phyloP scores from a whole-genome alignment of 2,888 invertebrate species.

The Endotricha flammealis region DNA sequence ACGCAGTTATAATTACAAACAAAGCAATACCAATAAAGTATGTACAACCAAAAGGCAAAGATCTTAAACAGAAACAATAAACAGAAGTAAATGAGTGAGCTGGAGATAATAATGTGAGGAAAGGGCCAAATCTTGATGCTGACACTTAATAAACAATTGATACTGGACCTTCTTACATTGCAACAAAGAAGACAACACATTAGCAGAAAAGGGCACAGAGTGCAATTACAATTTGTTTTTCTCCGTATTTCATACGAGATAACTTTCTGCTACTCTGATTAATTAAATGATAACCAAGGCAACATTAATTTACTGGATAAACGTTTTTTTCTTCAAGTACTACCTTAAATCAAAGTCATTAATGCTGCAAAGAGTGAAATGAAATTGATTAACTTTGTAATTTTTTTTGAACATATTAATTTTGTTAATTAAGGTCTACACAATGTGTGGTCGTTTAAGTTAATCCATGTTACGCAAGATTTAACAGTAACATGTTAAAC shows the following conservation, averaged over 20 bases:
- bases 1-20: too few relatives aligned
- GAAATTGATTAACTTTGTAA: slow-evolving; percentile 17
- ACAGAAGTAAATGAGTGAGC: slow-evolving; percentile 39
- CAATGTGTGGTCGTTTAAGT: slow-evolving; percentile 1
- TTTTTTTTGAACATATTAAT: slow-evolving; percentile 7
- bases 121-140: slow-evolving; percentile 44
- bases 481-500: not conserved
- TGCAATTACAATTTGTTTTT: slow-evolving; percentile 50
- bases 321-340: slow-evolving; percentile 31
- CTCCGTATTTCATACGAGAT: slow-evolving; percentile 42
- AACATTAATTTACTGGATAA: slow-evolving; percentile 48
- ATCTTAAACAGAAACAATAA: slow-evolving; percentile 45
- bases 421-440: slow-evolving; percentile 5
- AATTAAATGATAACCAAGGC: slow-evolving; percentile 53
- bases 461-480: slow-evolving; percentile 5
- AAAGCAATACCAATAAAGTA: too few relatives aligned
- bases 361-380: slow-evolving; percentile 18
- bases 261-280: slow-evolving; percentile 49
- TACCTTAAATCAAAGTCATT: slow-evolving; percentile 34
- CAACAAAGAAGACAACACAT: slow-evolving; percentile 14
- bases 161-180: slow-evolving; percentile 17
- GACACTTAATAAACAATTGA: slow-evolving; percentile 14
- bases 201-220: slow-evolving; percentile 20
- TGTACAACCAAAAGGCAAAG: slow-evolving; percentile 20
- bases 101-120: slow-evolving; percentile 35